Base-by-base conservation (phyloP, 2,888 invertebrate genomes). In the Griposia aprilina region DNA sequence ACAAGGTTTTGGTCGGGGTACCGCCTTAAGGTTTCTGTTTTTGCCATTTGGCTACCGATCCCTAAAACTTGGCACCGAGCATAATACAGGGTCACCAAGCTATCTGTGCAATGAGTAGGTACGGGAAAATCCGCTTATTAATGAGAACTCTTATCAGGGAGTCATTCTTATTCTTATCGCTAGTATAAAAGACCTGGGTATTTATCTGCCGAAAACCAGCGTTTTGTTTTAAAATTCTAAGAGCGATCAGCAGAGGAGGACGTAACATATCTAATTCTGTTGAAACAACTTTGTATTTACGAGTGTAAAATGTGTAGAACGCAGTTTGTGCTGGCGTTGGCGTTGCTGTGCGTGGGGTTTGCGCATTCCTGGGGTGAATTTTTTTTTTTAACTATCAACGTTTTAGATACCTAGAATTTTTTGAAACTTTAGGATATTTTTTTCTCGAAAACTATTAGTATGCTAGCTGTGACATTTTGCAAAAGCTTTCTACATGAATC, bases 281-380 rank as follows among this genome's bases (percentile, higher is more conserved):
- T 7, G n/a, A 50, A 63, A 23, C 15, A 36, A n/a, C 11, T 50
- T 50, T 20, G 30, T 20, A n/a, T 36, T n/a, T 17, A 30, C 45
- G 23, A 72, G 7, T n/a, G 1, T 48, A n/a, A 50, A 36, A 72
- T 50, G 72, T 66, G 2, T 66, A 36, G 7, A n/a, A 13, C 11
- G 17, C 66, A 13, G 13, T 36, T 94, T 91, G 84, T 94, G 45
- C 88, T 96, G 77, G 91, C 92, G 68, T 86, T 94, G 82, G 57
- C 93, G 82, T 91, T 92, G 30, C 82, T 96, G 72, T 91, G 89
- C 62, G 82, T 93, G 82, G 92, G 92, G 88, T 86, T 91, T 81
- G 95, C 90, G 82, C 91, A 93, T 71, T 90, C 91, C 20, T 96
- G 96, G 96, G 96, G 96, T 96, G 81, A 95, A 11, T 62, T 36